phyloP scores from a whole-genome alignment of 1,140 invertebrate genomes.

The Bombus superbus region DNA sequence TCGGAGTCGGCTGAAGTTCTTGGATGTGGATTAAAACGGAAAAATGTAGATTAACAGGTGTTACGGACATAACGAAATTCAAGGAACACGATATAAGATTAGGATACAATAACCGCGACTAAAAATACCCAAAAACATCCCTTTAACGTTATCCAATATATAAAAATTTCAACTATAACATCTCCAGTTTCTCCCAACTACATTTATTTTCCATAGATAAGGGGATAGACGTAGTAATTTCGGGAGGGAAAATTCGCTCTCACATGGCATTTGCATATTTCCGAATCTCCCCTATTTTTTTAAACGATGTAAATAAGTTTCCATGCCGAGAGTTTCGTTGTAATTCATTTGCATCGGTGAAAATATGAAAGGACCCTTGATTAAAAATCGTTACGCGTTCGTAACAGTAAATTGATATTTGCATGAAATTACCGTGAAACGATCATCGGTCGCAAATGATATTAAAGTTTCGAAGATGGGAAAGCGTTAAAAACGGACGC shows the following conservation, averaged over 20 bases:
- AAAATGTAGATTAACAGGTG: background rate
- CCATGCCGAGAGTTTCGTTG: background rate
- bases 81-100: background rate
- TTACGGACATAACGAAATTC: background rate
- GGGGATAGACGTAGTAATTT: background rate
- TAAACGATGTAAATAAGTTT: background rate
- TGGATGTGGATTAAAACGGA: background rate
- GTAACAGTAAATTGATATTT: slow-evolving; percentile 14
- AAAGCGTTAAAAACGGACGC: background rate
- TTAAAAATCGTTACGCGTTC: background rate
- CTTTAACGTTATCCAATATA: too few species aligned
- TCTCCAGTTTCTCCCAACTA: too few species aligned
- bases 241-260: background rate
- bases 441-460: background rate
- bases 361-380: background rate
- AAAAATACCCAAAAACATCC: background rate
- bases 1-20: background rate
- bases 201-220: background rate
- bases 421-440: slow-evolving; percentile 4
- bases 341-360: background rate
- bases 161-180: too few species aligned
- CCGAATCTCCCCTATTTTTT: background rate
- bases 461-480: background rate
- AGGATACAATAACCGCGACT: background rate
- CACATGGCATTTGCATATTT: background rate